Base-by-base conservation (phyloP, 2,888 invertebrate species). In the Apeira syringaria region DNA sequence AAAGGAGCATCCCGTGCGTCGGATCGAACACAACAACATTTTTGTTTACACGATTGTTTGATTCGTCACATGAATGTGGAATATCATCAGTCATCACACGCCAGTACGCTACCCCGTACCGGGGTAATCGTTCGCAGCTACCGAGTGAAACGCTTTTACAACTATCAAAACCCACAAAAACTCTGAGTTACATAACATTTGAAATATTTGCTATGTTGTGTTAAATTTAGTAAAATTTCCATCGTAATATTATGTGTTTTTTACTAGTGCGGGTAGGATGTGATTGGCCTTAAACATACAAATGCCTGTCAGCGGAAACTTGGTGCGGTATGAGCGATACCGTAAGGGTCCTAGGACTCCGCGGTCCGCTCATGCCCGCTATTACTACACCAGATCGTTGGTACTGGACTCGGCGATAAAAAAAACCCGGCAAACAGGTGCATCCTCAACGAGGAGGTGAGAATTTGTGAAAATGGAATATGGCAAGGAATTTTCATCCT, bases 41-140 rank as follows among this genome's bases (percentile, higher is more conserved):
- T 81, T 83, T 86, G 87, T 86, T 85, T 81, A 80, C 79, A 64
- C 64, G 68, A 71, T 76, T 81, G 78, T 77, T 75, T 69, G 75
- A 74, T 78, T 78, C 63, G 80, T 76, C 80, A 80, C 67, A 61
- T 68, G 75, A 74, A 78, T 67, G 70, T 61, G 63, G 63, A 53
- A 61, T 56, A 50, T 53, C 60, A 56, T 50, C 34, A 51, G 42
- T 7, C 29, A 54, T 54, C 64, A 68, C 67, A 65, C 74, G 76
- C 66, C 72, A 77, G 67, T 74, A 41, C 46, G 42, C 53, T 49
- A 34, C 32, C 46, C 52, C 50, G 59, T 55, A 56, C 47, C 59
- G 41, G 49, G 50, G 44, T 38, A 45, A 52, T 31, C 40, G 36
- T 32, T 44, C 26, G 43, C 35, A 39, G 22, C 27, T 39, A 51